These are phyloP conservation scores for Microcebus murinus DNA, from an alignment of 2,113 vertebrate species.

Conservation along the genomic window DNA sequence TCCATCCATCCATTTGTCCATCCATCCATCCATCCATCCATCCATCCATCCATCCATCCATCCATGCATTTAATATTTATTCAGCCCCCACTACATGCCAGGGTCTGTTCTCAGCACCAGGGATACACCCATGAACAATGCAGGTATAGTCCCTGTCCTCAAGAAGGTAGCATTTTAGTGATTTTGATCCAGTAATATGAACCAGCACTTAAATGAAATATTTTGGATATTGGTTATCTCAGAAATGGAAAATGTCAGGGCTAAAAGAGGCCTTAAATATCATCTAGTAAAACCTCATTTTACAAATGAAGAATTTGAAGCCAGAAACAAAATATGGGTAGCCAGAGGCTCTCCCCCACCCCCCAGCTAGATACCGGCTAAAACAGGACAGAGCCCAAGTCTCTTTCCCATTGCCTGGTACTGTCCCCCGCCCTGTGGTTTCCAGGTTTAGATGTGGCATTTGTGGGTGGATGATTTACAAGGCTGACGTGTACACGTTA, in stretches of 20 bases:
- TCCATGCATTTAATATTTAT: background rate
- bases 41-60: fast-evolving
- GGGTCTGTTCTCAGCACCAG: background rate
- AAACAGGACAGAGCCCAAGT: background rate
- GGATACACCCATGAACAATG: background rate
- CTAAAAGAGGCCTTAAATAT: background rate
- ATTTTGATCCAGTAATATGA: background rate
- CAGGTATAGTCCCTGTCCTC: background rate
- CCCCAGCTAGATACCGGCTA: background rate
- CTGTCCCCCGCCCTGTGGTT: background rate
- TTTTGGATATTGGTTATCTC: background rate
- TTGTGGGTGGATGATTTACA: background rate
- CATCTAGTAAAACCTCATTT: background rate
- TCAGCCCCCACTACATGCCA: background rate
- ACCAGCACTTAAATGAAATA: background rate
- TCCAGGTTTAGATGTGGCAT: background rate
- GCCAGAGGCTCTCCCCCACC: background rate
- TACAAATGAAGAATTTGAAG: background rate
- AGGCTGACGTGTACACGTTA: background rate
- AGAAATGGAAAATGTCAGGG: background rate
- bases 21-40: background rate
- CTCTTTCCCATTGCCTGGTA: background rate
- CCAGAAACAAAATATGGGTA: background rate
- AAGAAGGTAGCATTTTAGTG: background rate
- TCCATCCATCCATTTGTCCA: fast-evolving